These are phyloP conservation scores for Chromobotia macracanthus DNA, from an alignment of 2,797 vertebrate genomes.

Conservation along the genomic window DNA sequence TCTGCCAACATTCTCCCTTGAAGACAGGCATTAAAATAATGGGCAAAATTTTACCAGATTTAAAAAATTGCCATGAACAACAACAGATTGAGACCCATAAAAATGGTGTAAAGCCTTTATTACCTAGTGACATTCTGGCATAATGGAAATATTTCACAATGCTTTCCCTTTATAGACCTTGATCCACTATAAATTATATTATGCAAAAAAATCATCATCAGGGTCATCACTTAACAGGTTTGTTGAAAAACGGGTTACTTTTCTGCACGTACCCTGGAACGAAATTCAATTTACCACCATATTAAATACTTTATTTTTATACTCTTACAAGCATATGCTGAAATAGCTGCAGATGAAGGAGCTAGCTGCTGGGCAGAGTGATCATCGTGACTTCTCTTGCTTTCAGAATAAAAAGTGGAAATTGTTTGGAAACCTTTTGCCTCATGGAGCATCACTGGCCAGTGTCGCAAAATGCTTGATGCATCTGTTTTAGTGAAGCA, in stretches of 20 bases:
- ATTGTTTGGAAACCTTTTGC: conserved; percentile 81
- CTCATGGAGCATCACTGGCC: conserved; percentile 64
- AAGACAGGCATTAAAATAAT: conserved; percentile 64
- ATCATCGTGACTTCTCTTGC: conserved; percentile 81
- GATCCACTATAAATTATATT: conserved; percentile 82
- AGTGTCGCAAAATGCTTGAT: conserved; percentile 58
- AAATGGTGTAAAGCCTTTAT: conserved; percentile 76
- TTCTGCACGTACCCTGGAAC: conserved; percentile 88
- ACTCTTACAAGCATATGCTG: conserved; percentile 93
- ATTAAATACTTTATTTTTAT: conserved; percentile 94
- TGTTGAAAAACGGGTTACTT: conserved; percentile 83
- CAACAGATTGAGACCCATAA: conserved; percentile 81
- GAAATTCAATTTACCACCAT: conserved; percentile 91
- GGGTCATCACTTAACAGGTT: conserved; percentile 83
- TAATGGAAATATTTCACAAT: conserved; percentile 81
- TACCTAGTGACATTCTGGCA: conserved; percentile 75
- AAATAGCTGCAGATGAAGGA: conserved; percentile 89
- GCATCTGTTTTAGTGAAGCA: conserved; percentile 69
- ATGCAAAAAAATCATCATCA: conserved; percentile 85
- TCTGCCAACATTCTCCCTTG: conserved; percentile 51
- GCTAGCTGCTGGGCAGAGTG: conserved; percentile 88
- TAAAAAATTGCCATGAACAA: conserved; percentile 73
- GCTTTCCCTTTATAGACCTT: conserved; percentile 77
- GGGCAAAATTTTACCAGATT: conserved; percentile 67
- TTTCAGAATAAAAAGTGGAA: conserved; percentile 72